Evolutionary conservation across 1,140 invertebrate genomes (phyloP).

Genomic region (Polyergus mexicanus): DNA sequence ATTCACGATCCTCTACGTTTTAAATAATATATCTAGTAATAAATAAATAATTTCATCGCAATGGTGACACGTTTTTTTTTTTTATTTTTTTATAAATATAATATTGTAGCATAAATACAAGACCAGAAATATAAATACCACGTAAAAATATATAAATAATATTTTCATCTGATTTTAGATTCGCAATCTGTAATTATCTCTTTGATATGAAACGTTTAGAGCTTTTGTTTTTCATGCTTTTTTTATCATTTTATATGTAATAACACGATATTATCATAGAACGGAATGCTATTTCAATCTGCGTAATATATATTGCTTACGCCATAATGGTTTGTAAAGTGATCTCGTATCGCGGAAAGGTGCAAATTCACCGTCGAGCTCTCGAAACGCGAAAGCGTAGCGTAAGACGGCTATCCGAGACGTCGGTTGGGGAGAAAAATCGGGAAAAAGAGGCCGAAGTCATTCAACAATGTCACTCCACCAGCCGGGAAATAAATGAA

Average conservation of each 20-base stretch:
- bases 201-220: not conserved
- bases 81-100: not conserved
- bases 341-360: slow-evolving; percentile 5
- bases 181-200: not conserved
- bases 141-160: not conserved
- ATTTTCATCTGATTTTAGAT: not conserved
- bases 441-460: slow-evolving; percentile 77
- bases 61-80: too few species aligned
- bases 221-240: too few species aligned
- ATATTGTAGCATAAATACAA: not conserved
- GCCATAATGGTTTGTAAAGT: slow-evolving; percentile 28
- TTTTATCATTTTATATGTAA: not conserved
- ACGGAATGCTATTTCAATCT: not conserved
- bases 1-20: slow-evolving; percentile 15
- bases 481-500: slow-evolving; percentile 83
- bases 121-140: not conserved
- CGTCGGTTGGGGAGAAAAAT: slow-evolving; percentile 61
- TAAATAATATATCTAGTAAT: slow-evolving; percentile 23
- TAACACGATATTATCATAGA: not conserved
- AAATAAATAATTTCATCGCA: slow-evolving; percentile 20
- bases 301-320: not conserved
- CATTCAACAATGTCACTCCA: slow-evolving; percentile 85
- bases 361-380: slow-evolving; percentile 43
- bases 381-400: not conserved
- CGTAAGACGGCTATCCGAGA: slow-evolving; percentile 52